Conservation (phyloP, 2,888 invertebrate genomes). For the Mythimna pallens region DNA sequence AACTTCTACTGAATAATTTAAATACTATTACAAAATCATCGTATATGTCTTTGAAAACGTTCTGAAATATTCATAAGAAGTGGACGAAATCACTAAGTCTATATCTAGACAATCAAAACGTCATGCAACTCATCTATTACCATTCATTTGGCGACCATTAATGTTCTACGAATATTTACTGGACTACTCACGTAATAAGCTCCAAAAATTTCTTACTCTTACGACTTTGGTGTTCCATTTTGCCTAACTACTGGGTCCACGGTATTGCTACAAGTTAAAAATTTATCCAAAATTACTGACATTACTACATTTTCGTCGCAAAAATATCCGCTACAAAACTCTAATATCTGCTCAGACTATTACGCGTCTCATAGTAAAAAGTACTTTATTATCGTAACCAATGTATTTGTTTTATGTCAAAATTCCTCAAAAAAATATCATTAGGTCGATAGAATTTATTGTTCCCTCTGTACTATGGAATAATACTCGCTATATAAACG, state of each 20-base stretch:
- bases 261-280: conserved; percentile 81
- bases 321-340: conserved; percentile 86
- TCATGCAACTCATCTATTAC: conserved; percentile 66
- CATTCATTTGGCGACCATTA: conserved; percentile 59
- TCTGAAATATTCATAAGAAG: conserved; percentile 67
- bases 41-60: conserved; percentile 40
- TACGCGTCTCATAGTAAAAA: conserved; percentile 72
- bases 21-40: conserved; percentile 40
- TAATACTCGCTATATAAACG: conserved; percentile 59
- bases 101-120: conserved; percentile 72
- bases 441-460: conserved; percentile 82
- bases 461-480: conserved; percentile 81
- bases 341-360: conserved; percentile 82
- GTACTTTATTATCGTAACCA: conserved; percentile 68
- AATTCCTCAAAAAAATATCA: conserved; percentile 82
- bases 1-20: conserved; percentile 10
- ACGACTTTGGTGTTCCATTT: conserved; percentile 87
- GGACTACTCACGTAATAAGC: conserved; percentile 81
- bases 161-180: conserved; percentile 64
- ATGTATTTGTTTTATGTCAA: conserved; percentile 69
- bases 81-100: conserved; percentile 85
- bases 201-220: conserved; percentile 81
- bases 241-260: conserved; percentile 87
- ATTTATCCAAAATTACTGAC: conserved; percentile 88
- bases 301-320: conserved; percentile 84